Evolutionary conservation across 2,888 invertebrate species (phyloP).

Genomic region (Timema cristinae): DNA sequence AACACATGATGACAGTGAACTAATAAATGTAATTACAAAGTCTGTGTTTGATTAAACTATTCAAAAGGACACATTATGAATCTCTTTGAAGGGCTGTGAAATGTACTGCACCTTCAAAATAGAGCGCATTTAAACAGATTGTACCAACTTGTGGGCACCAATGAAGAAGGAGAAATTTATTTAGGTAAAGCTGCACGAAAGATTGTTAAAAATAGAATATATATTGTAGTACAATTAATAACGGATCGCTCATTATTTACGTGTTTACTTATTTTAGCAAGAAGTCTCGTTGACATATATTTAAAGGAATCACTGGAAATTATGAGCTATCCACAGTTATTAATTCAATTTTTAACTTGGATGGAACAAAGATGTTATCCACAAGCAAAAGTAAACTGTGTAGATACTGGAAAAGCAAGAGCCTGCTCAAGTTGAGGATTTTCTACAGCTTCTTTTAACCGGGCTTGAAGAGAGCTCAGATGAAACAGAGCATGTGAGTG

Average conservation of each 20-base stretch:
- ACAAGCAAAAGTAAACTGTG: not conserved
- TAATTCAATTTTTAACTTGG: too few relatives aligned
- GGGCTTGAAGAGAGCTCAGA: not conserved
- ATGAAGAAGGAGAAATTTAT: not conserved
- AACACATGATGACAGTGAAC: not conserved
- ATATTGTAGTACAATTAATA: not conserved
- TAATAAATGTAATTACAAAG: not conserved
- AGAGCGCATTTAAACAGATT: not conserved
- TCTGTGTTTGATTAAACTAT: not conserved
- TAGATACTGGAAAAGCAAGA: not conserved
- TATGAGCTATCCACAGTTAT: too few relatives aligned
- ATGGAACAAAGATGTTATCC: too few relatives aligned
- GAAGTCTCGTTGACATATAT: not conserved
- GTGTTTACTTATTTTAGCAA: not conserved
- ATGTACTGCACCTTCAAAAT: not conserved
- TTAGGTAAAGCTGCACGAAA: not conserved
- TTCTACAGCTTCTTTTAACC: not conserved
- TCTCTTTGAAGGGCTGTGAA: not conserved
- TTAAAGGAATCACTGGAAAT: too few relatives aligned
- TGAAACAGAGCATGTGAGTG: not conserved
- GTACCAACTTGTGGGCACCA: not conserved
- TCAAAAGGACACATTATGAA: not conserved
- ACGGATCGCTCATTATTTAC: constrained; percentile 1
- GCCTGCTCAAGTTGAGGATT: not conserved
- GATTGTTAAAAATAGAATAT: not conserved